Evolutionary conservation across 2,113 vertebrate genomes (phyloP), one percentile per base, ranked within the genome.

Genomic region (Ictidomys tridecemlineatus): DNA sequence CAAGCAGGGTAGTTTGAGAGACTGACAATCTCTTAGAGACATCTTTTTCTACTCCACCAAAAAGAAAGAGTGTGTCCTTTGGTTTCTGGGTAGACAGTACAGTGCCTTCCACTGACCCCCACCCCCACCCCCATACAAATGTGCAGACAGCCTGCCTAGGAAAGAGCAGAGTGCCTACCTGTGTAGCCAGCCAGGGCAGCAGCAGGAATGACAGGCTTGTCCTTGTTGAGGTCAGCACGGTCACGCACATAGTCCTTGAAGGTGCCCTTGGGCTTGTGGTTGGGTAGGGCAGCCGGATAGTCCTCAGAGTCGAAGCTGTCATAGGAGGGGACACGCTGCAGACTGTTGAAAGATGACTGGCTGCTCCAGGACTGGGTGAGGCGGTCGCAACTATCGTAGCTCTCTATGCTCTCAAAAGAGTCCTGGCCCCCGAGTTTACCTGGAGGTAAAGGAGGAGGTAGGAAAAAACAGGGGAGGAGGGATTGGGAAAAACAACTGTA

Each of bases 191-290:
- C 99, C 67, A 99, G 99, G 53, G 99, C 99, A 3, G 99, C 99
- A 32, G 99, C 99, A 74, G 99, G 99, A 85, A 99, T 99, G 98
- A 99, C 99, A 1, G 99, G 99, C 97, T 99, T 99, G 98, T 99
- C 99, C 98, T 99, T 99, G 99, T 99, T 99, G 99, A 99, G 99
- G 98, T 99, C 99, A 0, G 99, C 99, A 73, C 99, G 99, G 97
- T 99, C 99, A 97, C 99, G 99, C 98, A 99, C 99, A 98, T 99
- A 99, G 99, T 99, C 99, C 98, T 99, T 99, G 99, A 99, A 99
- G 97, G 99, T 99, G 98, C 99, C 99, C 98, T 99, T 99, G 98
- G 99, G 99, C 94, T 99, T 99, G 99, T 99, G 99, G 98, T 98
- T 99, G 89, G 99, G 99, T 98, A 99, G 97, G 93, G 99, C 98